Percentiles rank a stretch among this genome's conserved stretches.
These are phyloP conservation scores for Epinephelus cyanopodus DNA, from an alignment of 2,113 vertebrate genomes.

Conservation along the genomic window DNA sequence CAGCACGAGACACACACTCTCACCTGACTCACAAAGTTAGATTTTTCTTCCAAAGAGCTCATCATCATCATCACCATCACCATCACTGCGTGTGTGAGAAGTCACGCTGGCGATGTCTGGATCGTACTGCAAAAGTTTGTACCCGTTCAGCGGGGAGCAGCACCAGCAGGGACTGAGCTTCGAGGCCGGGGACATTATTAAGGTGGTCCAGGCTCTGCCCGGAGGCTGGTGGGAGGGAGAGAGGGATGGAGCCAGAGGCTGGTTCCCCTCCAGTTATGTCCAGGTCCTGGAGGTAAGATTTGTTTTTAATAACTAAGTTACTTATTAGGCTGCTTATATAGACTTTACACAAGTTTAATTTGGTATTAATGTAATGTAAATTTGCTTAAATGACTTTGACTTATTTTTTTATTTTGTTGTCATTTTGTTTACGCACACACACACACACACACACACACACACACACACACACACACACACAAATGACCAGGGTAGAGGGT, in stretches of 20 bases:
- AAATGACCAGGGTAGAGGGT: neutral
- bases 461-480: slow-evolving; percentile 8
- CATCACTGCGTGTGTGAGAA: neutral
- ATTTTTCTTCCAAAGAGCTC: neutral
- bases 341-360: neutral
- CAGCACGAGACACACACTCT: neutral
- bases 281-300: slow-evolving; percentile 92
- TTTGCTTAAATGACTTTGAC: neutral
- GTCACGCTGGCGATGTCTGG: slow-evolving; percentile 78
- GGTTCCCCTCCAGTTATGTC: slow-evolving; percentile 97
- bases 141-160: slow-evolving; percentile 93
- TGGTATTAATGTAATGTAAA: neutral
- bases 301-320: no score
- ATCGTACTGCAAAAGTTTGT: slow-evolving; percentile 90
- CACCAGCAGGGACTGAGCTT: slow-evolving; percentile 93
- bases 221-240: slow-evolving; percentile 99
- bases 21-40: neutral
- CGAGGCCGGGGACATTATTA: slow-evolving; percentile 91
- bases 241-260: slow-evolving; percentile 91
- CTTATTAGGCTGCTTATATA: neutral
- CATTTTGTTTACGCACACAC: neutral
- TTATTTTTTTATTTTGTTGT: no score
- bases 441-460: slow-evolving; percentile 5
- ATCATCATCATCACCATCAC: neutral
- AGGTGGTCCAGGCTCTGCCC: slow-evolving; percentile 89